Evolutionary conservation across 2,888 invertebrate genomes (phyloP).

Genomic region (Hemistola chrysoprasaria): DNA sequence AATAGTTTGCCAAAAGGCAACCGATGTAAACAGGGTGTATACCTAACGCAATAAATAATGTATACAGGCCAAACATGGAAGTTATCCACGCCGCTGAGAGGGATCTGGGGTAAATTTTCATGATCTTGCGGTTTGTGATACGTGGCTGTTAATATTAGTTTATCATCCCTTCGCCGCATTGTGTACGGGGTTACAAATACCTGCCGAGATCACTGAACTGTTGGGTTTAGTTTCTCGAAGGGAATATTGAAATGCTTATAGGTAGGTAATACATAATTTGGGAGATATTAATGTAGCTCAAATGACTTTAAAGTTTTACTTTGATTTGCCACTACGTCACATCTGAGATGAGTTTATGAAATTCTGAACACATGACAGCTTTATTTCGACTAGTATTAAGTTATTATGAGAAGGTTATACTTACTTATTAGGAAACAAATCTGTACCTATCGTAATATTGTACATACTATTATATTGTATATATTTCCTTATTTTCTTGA

Average conservation of each 20-base stretch:
- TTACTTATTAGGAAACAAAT: too few relatives aligned
- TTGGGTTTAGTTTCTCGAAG: conserved; percentile 31
- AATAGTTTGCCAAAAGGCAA: conserved; percentile 63
- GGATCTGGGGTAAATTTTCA: conserved; percentile 74
- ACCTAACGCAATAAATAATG: conserved; percentile 76
- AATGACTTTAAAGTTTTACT: too few relatives aligned
- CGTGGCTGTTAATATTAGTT: conserved; percentile 76
- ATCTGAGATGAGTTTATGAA: too few relatives aligned
- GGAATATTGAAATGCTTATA: conserved; percentile 10
- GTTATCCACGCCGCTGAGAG: conserved; percentile 68
- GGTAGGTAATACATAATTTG: too few relatives aligned
- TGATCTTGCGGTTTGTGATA: conserved; percentile 77
- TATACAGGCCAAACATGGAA: conserved; percentile 71
- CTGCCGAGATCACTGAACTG: conserved; percentile 43
- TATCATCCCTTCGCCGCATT: conserved; percentile 67
- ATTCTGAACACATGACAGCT: too few relatives aligned
- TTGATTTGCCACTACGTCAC: too few relatives aligned
- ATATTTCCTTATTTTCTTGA: too few relatives aligned
- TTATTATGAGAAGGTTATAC: too few relatives aligned
- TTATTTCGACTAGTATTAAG: too few relatives aligned
- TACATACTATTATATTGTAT: too few relatives aligned
- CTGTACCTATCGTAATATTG: too few relatives aligned
- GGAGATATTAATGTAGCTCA: too few relatives aligned
- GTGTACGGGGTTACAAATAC: conserved; percentile 62
- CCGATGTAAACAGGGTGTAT: conserved; percentile 67